Conservation (phyloP, 92 coral and sea anemone species). For the Montipora capitata region DNA sequence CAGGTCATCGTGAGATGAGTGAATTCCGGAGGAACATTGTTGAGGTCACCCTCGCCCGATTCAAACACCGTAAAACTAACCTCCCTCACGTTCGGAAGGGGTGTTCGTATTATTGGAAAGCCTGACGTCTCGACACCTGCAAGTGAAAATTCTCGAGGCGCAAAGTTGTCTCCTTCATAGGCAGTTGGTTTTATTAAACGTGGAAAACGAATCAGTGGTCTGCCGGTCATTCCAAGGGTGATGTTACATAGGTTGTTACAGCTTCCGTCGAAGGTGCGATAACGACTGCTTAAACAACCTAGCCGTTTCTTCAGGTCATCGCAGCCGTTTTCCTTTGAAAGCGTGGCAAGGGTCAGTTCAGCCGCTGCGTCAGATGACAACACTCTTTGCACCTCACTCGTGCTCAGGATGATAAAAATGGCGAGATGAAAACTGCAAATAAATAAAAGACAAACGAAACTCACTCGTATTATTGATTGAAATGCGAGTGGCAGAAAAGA, state of each 20-base stretch:
- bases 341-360: not conserved
- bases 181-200: not conserved
- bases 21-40: not conserved
- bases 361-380: not conserved
- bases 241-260: constrained; percentile 47
- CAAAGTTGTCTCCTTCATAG: not conserved
- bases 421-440: not conserved
- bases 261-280: constrained; percentile 47
- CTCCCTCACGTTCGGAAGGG: constrained; percentile 7
- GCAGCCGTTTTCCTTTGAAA: not conserved
- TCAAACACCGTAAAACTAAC: constrained; percentile 1
- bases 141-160: not conserved
- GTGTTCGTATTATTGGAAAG: no score
- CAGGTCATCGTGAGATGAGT: constrained; percentile 43
- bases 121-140: not conserved
- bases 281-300: not conserved
- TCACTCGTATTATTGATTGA: no score
- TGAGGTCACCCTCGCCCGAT: not conserved
- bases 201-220: not conserved
- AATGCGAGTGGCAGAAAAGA: no score
- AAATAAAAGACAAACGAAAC: no score
- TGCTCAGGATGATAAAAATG: not conserved
- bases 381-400: not conserved
- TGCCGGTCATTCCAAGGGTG: constrained; percentile 4
- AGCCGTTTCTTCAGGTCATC: not conserved